phyloP scores from a whole-genome alignment of 64 coral and sea anemone species.

The Pocillopora damicornis region DNA sequence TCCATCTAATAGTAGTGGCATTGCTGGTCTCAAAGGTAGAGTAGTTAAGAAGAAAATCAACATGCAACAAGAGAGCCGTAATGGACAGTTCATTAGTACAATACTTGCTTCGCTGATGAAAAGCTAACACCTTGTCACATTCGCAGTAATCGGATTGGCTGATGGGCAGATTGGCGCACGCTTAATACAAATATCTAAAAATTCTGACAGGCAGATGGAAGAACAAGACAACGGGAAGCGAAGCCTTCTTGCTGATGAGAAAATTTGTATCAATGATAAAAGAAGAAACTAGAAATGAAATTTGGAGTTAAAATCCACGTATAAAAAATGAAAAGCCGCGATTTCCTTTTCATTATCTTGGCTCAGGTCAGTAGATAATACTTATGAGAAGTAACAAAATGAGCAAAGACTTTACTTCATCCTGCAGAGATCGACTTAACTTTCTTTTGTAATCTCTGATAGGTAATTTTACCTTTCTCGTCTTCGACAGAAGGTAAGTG shows the following conservation, averaged over 20 bases:
- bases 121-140: neutral
- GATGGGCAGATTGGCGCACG: neutral
- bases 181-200: constrained; percentile 33
- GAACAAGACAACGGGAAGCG: neutral
- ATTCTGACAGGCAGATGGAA: constrained; percentile 19
- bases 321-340: neutral
- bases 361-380: neutral
- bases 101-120: neutral
- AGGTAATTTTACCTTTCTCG: neutral
- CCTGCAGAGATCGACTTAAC: neutral
- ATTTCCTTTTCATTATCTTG: neutral
- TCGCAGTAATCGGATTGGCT: neutral
- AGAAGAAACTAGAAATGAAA: neutral
- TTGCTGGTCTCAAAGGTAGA: neutral
- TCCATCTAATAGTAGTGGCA: neutral
- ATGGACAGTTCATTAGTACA: constrained; percentile 35
- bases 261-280: neutral
- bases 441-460: neutral
- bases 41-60: neutral
- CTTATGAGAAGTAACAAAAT: neutral
- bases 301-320: neutral
- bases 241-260: neutral
- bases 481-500: constrained; percentile 11
- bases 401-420: neutral
- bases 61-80: constrained; percentile 13